Conservation (phyloP, 2,797 vertebrate genomes). For the Chelmon rostratus region DNA sequence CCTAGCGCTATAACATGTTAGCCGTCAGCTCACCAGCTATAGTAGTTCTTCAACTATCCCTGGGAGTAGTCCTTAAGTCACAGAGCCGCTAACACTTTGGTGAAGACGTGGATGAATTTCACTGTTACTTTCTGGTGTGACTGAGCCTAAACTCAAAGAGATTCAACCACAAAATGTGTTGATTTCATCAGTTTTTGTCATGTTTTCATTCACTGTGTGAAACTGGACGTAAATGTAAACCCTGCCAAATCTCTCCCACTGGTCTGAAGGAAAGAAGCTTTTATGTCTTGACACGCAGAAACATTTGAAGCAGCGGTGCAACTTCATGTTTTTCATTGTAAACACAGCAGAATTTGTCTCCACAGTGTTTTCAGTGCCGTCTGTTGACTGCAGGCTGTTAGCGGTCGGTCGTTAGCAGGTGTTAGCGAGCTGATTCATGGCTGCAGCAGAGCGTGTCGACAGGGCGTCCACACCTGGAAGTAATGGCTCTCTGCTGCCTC, state of each 20-base stretch:
- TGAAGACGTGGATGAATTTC: background rate
- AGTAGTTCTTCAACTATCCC: background rate
- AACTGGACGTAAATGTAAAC: background rate
- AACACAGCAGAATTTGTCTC: background rate
- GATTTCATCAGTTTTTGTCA: background rate
- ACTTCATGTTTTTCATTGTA: background rate
- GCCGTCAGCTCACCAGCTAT: background rate
- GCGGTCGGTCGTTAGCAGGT: conserved; percentile 2
- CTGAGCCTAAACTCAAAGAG: background rate
- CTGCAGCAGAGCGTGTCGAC: conserved; percentile 43
- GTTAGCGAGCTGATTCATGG: conserved; percentile 54
- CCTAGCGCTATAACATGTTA: background rate
- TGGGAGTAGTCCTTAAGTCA: background rate
- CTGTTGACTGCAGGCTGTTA: conserved; percentile 2
- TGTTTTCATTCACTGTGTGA: background rate
- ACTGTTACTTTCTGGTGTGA: conserved; percentile 25
- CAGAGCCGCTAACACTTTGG: background rate
- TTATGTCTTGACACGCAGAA: background rate
- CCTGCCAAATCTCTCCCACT: background rate
- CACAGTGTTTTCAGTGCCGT: background rate
- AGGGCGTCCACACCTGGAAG: conserved; percentile 69
- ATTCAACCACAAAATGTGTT: background rate
- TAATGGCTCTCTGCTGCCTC: conserved; percentile 49
- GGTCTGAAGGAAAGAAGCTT: background rate
- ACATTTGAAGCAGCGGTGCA: background rate